Percentiles rank a stretch among this genome's conserved stretches.
These are phyloP conservation scores for Dallia pectoralis DNA, from an alignment of 2,797 vertebrate genomes.

Conservation along the genomic window DNA sequence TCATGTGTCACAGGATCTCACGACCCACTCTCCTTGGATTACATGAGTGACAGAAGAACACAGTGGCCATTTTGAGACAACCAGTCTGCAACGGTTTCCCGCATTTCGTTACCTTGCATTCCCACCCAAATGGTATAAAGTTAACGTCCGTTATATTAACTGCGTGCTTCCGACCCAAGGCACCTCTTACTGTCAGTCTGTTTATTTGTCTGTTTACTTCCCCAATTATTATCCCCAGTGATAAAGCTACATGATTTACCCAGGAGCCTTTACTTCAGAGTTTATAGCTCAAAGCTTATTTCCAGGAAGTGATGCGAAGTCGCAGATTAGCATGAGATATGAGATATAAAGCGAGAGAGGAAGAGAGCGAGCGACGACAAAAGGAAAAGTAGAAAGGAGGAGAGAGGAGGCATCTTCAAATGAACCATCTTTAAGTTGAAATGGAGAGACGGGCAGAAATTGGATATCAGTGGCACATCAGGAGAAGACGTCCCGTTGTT, in stretches of 20 bases:
- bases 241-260: slow-evolving; percentile 49
- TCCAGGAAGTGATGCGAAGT: slow-evolving; percentile 43
- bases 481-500: slow-evolving; percentile 39
- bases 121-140: too few relatives aligned
- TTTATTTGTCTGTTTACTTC: slow-evolving; percentile 41
- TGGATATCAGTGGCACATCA: slow-evolving; percentile 53
- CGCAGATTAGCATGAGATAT: slow-evolving; percentile 57
- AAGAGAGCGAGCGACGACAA: slow-evolving; percentile 26
- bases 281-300: slow-evolving; percentile 51
- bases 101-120: too few relatives aligned
- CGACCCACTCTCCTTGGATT: background rate
- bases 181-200: slow-evolving; percentile 14
- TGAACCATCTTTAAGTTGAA: slow-evolving; percentile 34
- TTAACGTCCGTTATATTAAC: background rate
- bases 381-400: slow-evolving; percentile 34
- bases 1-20: slow-evolving; percentile 18
- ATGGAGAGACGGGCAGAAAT: slow-evolving; percentile 41
- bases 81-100: background rate
- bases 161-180: background rate
- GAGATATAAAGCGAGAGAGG: slow-evolving; percentile 36
- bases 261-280: slow-evolving; percentile 42
- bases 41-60: background rate
- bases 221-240: slow-evolving; percentile 45
- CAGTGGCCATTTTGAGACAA: slow-evolving; percentile 2
- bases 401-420: slow-evolving; percentile 18